Conservation (phyloP, 2,113 vertebrate genomes). For the Mastomys coucha region DNA sequence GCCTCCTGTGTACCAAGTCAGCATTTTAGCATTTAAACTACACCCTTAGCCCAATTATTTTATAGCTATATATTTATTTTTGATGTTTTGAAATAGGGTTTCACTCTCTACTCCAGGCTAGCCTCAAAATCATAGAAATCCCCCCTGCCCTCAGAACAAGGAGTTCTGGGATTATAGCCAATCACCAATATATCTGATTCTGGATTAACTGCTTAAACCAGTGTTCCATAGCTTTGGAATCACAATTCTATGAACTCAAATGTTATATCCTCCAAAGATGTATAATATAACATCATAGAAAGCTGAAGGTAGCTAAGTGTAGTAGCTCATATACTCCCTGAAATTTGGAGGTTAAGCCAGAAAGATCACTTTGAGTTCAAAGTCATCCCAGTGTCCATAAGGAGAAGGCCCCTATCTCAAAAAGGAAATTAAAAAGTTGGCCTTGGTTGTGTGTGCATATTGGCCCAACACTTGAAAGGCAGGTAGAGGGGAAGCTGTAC, state of each 20-base stretch:
- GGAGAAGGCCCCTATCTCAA: neutral
- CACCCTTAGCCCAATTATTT: neutral
- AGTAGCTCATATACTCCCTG: neutral
- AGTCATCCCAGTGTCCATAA: neutral
- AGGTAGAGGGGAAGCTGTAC: neutral
- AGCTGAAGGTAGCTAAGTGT: neutral
- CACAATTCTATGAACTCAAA: neutral
- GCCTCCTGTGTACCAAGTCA: neutral
- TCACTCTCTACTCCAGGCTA: neutral
- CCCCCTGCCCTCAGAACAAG: neutral
- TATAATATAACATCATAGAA: neutral
- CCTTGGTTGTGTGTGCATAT: neutral
- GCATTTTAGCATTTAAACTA: neutral
- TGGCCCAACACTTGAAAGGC: neutral
- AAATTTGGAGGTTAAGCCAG: neutral
- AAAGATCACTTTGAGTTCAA: neutral
- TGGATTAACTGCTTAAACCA: neutral
- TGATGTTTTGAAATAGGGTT: neutral
- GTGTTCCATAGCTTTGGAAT: neutral
- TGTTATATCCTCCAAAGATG: constrained; percentile 19
- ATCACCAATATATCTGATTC: neutral
- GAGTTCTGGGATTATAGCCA: neutral
- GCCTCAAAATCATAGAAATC: neutral
- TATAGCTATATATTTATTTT: neutral
- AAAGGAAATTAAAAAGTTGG: neutral